Evolutionary conservation across 2,797 vertebrate genomes (phyloP), one percentile per base, ranked within the genome.

Genomic region (Cryptoblepharus egeriae): DNA sequence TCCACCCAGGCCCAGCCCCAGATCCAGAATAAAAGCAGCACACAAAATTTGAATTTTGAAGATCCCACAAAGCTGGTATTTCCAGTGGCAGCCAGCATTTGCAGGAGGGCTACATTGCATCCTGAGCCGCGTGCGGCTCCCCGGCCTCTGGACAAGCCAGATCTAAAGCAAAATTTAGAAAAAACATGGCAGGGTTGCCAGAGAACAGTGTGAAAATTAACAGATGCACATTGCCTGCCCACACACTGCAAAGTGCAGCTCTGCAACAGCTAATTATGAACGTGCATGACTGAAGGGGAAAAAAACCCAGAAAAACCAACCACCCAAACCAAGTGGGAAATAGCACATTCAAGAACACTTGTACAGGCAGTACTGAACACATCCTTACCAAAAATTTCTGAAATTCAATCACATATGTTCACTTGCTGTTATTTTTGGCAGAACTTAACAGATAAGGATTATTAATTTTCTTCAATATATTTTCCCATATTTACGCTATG

Each of bases 121-220:
- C n/a, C n/a, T n/a, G n/a, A n/a, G n/a, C n/a, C n/a, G n/a, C n/a
- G n/a, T n/a, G n/a, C n/a, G n/a, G n/a, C n/a, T n/a, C n/a, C n/a
- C n/a, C n/a, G n/a, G n/a, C n/a, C n/a, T n/a, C n/a, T n/a, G n/a
- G n/a, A n/a, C n/a, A n/a, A n/a, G n/a, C n/a, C n/a, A n/a, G n/a
- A n/a, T n/a, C n/a, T n/a, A 82, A 87, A 87, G 60, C 55, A 81
- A 75, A 88, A 91, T 93, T 93, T 93, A 88, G 30, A 87, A 92
- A 63, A 24, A 0, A 72, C 83, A 8, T 58, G 22, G 49, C 77
- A 89, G 87, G 85, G 93, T 85, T 81, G 85, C 45, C 60, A 65
- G 26, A 79, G 81, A 89, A 90, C 18, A 30, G 71, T 91, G 85
- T 90, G 90, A 94, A 91, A 92, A 90, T 88, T 92, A 93, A 79